phyloP scores from a whole-genome alignment of 2,113 vertebrate genomes.

The Chamaea fasciata region DNA sequence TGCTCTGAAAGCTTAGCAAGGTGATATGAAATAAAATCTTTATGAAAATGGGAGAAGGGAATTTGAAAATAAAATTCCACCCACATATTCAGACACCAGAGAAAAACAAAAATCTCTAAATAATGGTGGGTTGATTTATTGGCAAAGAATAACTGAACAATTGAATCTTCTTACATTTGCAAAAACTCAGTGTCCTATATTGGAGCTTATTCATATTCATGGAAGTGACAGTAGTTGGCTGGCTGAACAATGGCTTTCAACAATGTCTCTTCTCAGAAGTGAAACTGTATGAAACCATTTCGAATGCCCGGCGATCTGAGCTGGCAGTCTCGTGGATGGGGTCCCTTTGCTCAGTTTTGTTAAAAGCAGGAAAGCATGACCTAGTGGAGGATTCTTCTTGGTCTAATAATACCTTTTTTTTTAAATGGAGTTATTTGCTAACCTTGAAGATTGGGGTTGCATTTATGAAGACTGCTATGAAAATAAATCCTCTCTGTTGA shows the following conservation, averaged over 20 bases:
- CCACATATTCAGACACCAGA: not conserved
- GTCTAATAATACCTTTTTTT: not conserved
- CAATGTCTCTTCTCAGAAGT: constrained; percentile 6
- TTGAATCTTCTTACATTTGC: constrained; percentile 8
- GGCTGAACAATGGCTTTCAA: constrained; percentile 30
- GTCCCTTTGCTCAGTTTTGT: not conserved
- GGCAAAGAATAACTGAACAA: constrained; percentile 5
- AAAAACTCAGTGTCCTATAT: constrained; percentile 38
- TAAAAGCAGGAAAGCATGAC: not conserved
- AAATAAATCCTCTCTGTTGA: not conserved
- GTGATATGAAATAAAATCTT: not conserved
- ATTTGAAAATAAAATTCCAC: not conserved
- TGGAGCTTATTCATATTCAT: constrained; percentile 53
- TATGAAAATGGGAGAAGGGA: not conserved
- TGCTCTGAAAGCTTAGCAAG: not conserved
- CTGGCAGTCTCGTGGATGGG: not conserved
- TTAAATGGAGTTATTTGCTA: not conserved
- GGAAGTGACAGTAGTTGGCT: constrained; percentile 38
- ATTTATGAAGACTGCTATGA: not conserved
- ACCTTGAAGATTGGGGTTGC: not conserved
- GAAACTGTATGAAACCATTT: constrained; percentile 25
- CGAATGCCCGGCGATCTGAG: not conserved
- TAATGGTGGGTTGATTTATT: not conserved
- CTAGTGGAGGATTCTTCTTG: not conserved
- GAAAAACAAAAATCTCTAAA: not conserved